Percentiles rank a stretch among this genome's conserved stretches.
These are phyloP conservation scores for Aviceda subcristata DNA, from an alignment of 2,113 vertebrate species.

Conservation along the genomic window DNA sequence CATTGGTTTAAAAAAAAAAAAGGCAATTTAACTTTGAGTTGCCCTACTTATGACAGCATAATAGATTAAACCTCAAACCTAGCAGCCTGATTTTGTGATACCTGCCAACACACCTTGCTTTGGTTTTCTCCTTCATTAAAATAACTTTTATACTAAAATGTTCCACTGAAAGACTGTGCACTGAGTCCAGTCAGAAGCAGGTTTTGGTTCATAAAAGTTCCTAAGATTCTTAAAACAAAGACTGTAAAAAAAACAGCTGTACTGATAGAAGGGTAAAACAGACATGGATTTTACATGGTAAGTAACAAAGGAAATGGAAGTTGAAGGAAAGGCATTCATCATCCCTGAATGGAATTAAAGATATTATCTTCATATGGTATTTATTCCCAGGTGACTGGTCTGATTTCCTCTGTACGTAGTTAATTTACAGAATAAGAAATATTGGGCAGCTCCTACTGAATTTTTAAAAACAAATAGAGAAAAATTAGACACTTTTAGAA, in stretches of 20 bases:
- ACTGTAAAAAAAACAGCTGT: not conserved
- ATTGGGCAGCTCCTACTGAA: not conserved
- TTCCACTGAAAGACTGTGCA: not conserved
- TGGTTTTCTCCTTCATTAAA: not conserved
- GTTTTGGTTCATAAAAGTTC: not conserved
- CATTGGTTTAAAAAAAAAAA: accelerated
- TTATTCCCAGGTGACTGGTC: not conserved
- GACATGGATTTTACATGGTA: not conserved
- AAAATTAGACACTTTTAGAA: not conserved
- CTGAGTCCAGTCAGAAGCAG: not conserved
- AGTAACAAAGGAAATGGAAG: not conserved
- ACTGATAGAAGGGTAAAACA: not conserved
- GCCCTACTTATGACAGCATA: not conserved
- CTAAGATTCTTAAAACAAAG: not conserved
- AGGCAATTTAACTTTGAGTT: not conserved
- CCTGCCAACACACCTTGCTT: not conserved
- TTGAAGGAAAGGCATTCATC: not conserved
- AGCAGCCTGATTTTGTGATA: not conserved
- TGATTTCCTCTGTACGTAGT: not conserved
- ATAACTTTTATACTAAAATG: not conserved
- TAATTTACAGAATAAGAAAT: not conserved
- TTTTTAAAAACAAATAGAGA: not conserved
- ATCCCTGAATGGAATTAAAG: not conserved
- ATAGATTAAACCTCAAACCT: not conserved
- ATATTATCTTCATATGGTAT: not conserved